Base-by-base conservation (phyloP, 1,140 invertebrate genomes). In the Nomia melanderi region DNA sequence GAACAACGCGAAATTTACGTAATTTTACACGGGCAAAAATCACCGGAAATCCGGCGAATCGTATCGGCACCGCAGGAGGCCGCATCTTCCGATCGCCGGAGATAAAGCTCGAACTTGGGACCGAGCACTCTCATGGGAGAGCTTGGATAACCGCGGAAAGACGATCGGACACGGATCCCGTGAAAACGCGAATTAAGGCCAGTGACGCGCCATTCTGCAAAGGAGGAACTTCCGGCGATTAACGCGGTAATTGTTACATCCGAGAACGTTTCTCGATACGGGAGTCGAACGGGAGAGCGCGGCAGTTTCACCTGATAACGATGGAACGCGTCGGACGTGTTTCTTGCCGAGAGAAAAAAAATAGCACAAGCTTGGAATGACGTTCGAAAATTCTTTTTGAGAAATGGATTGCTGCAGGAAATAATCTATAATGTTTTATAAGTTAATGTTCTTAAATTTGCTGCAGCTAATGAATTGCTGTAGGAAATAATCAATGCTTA, bases 181-280 rank as follows among this genome's bases (percentile, higher is more conserved):
- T 33, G 56, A n/a, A 53, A 31, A 79, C 54, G 59, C 36, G 53
- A 76, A 84, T 79, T 67, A 72, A 73, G 60, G 66, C 33, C 63
- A 31, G 39, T 27, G 41, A 50, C 50, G 47, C 23, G 23, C 14
- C 36, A 50, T 83, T 77, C 77, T 78, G 31, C 62, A 78, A 79
- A 84, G 74, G 44, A 57, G 56, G 20, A 47, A 72, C 64, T 84
- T 83, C 82, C 81, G 74, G 41, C 57, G 73, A 84, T 84, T 83
- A 84, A 54, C 44, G 27, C 25, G 25, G 29, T 79, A 79, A 82
- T 82, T 41, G 57, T 71, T 75, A 74, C 70, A 82, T 82, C 70
- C 76, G 63, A 78, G 74, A 57, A 27, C 33, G 54, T 20, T 8
- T 17, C 47, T 11, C 7, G 47, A 44, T 65, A 14, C 25, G 73